A percentile compares a stretch with the other conserved stretches of the same genome.
phyloP scores from a whole-genome alignment of 2,113 vertebrate species.

The Hemibagrus wyckioides region DNA sequence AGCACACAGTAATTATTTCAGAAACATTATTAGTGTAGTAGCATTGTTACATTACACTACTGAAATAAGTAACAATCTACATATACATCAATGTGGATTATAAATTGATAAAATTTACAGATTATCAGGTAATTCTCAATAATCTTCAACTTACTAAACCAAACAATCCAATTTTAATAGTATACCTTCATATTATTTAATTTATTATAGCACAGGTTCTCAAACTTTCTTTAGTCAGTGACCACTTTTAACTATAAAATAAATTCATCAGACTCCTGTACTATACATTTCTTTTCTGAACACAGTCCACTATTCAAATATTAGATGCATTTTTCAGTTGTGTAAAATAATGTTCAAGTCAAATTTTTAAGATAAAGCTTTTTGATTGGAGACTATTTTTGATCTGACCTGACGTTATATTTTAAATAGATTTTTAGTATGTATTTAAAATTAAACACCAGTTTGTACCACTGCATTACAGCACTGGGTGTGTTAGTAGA shows the following conservation, averaged over 20 bases:
- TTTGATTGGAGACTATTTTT: neutral
- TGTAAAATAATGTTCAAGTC: neutral
- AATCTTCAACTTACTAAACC: too few species aligned
- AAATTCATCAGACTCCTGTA: neutral
- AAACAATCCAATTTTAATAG: neutral
- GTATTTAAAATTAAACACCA: too few species aligned
- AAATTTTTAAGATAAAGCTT: neutral
- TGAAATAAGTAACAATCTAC: neutral
- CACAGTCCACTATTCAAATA: neutral
- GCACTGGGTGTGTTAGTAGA: constrained; percentile 14
- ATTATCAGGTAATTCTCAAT: neutral
- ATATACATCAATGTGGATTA: neutral
- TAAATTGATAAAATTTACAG: too few species aligned
- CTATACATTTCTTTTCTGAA: neutral
- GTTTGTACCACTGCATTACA: neutral
- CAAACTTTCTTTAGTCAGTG: neutral
- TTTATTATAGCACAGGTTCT: neutral
- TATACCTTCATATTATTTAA: constrained; percentile 17
- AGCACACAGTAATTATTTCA: neutral
- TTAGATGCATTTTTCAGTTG: neutral
- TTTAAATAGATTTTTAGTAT: too few species aligned
- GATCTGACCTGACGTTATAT: too few species aligned
- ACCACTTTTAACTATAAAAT: neutral
- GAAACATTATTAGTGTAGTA: neutral
- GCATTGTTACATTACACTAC: neutral